These are phyloP conservation scores for Melieria picta DNA, from an alignment of 2,888 invertebrate species.

Conservation along the genomic window DNA sequence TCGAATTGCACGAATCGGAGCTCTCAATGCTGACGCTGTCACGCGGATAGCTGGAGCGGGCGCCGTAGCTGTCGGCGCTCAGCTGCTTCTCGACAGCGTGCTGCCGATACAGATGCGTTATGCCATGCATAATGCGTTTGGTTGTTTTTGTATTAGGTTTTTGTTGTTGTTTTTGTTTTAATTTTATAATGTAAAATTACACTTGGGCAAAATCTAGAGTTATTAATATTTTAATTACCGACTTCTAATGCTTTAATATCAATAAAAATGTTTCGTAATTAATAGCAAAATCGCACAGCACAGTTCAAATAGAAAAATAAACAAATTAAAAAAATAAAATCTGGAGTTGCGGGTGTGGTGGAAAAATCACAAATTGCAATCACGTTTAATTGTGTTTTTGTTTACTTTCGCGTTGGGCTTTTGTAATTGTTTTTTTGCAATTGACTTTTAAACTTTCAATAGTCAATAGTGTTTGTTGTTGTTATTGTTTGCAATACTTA, in stretches of 20 bases:
- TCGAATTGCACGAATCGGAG: constrained; percentile 44
- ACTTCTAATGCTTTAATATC: too few relatives aligned
- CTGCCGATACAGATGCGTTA: constrained; percentile 66
- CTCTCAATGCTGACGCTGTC: constrained; percentile 46
- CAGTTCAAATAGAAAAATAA: not conserved
- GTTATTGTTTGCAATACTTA: not conserved
- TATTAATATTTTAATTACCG: too few relatives aligned
- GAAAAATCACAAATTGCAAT: constrained; percentile 52
- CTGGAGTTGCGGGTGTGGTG: not conserved
- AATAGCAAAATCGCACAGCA: not conserved
- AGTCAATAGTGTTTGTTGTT: not conserved
- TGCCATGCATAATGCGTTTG: constrained; percentile 61
- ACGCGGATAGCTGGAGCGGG: constrained; percentile 47
- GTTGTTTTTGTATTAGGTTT: constrained; percentile 34
- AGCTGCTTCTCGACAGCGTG: constrained; percentile 67
- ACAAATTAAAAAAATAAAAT: not conserved
- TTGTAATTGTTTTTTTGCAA: constrained; percentile 9
- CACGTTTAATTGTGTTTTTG: constrained; percentile 1
- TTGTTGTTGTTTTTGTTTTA: constrained; percentile 18
- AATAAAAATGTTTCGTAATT: too few relatives aligned
- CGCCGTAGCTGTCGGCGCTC: constrained; percentile 64
- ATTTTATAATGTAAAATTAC: constrained; percentile 12
- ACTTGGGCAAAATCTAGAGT: too few relatives aligned
- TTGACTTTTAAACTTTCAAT: constrained; percentile 7
- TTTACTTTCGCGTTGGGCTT: constrained; percentile 5